Base-by-base conservation (phyloP, 2,113 vertebrate genomes). In the Lepus timidus region DNA sequence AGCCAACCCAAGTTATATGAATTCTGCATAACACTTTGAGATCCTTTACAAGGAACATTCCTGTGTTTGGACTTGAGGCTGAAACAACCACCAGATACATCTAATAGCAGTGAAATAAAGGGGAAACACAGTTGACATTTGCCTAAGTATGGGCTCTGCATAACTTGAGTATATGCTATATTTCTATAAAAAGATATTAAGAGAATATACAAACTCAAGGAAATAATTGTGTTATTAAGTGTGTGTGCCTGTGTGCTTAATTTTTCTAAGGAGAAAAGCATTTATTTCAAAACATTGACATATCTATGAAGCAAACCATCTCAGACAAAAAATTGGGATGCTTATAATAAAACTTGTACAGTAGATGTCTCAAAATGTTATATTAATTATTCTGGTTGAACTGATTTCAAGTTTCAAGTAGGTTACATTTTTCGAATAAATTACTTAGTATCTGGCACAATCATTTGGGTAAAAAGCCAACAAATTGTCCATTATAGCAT, bases 211-310 rank as follows among this genome's bases (percentile, higher is more conserved):
- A 62, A 80, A n/a, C 25, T 51, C 22, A 70, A 33, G 68, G 31
- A 74, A 86, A 13, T 20, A n/a, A 9, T 31, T 67, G 16, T 58
- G 2, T 13, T 36, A 0, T 74, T 67, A 31, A 20, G 31, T 73
- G 55, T 36, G 3, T 68, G 27, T 14, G 1, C 14, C 1, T 31
- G 39, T 70, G 9, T 44, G 13, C 81, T 82, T 92, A 64, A 71
- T 78, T 87, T 95, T 78, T 49, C 71, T 89, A 70, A 85, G 10
- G 27, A 79, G 4, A 51, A 97, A 88, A 88, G 13, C 13, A 81
- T 73, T 2, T 81, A 13, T 84, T 81, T 83, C 33, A 87, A 80
- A 88, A 25, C 14, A 67, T 75, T 49, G 23, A 84, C 55, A 33
- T 65, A 73, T 22, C 31, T 62, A 55, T 36, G 51, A 88, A 74